phyloP scores from a whole-genome alignment of 1,140 invertebrate genomes.

The Trialeurodes vaporariorum region DNA sequence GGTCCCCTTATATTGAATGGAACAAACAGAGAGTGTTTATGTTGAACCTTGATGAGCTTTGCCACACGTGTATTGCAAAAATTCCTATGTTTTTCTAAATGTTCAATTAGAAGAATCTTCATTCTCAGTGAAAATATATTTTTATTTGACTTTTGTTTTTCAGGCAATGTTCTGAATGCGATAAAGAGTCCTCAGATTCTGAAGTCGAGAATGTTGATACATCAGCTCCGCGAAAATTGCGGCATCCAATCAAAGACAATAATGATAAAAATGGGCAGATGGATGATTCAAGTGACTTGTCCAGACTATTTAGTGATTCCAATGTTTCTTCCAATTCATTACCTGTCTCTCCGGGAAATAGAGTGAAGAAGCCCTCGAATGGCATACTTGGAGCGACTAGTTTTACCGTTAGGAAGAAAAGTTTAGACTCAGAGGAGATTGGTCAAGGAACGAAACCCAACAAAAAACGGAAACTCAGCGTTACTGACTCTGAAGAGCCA shows the following conservation, averaged over 20 bases:
- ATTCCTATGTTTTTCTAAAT: too few species aligned
- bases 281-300: not conserved
- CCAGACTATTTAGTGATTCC: not conserved
- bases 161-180: slow-evolving; percentile 80
- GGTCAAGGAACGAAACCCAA: not conserved
- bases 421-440: not conserved
- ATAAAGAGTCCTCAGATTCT: slow-evolving; percentile 65
- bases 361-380: not conserved
- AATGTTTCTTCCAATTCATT: not conserved
- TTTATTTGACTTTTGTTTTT: slow-evolving; percentile 22
- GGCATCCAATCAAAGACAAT: slow-evolving; percentile 18
- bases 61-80: too few species aligned
- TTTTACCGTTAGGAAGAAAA: not conserved
- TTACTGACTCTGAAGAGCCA: slow-evolving; percentile 37
- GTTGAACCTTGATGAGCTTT: too few species aligned
- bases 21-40: too few species aligned
- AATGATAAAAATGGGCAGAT: not conserved
- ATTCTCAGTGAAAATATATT: too few species aligned
- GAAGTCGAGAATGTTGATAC: slow-evolving; percentile 59
- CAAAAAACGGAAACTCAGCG: slow-evolving; percentile 8
- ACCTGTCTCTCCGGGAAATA: not conserved
- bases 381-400: not conserved
- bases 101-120: too few species aligned
- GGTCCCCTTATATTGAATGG: too few species aligned
- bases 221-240: slow-evolving; percentile 58